Percentiles rank a stretch among this genome's conserved stretches.
phyloP scores from a whole-genome alignment of 2,113 vertebrate species.

The Sinosuthora webbiana region DNA sequence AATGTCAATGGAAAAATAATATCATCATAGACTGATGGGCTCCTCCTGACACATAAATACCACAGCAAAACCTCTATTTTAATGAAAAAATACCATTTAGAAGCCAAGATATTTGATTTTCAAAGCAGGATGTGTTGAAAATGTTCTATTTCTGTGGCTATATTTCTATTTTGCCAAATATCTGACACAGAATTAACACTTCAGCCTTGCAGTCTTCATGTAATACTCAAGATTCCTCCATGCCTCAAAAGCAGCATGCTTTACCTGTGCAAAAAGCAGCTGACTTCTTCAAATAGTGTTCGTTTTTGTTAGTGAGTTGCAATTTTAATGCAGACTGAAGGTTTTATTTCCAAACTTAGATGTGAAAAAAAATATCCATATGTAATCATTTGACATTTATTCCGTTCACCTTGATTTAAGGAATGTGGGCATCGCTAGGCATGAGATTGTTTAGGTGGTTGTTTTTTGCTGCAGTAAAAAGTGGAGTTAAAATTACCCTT shows the following conservation, averaged over 20 bases:
- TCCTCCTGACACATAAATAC: slow-evolving; percentile 52
- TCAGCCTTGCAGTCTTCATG: not conserved
- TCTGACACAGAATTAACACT: slow-evolving; percentile 10
- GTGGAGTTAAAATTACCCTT: not conserved
- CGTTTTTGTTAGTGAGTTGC: not conserved
- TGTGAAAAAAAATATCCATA: not conserved
- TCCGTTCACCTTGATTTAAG: not conserved
- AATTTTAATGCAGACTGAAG: not conserved
- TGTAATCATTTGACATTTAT: not conserved
- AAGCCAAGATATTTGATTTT: slow-evolving; percentile 39
- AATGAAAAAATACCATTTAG: slow-evolving; percentile 50
- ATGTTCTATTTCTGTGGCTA: not conserved
- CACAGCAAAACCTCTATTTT: slow-evolving; percentile 9
- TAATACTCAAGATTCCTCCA: not conserved
- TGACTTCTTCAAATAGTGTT: not conserved
- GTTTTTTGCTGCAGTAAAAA: not conserved
- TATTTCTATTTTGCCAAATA: slow-evolving; percentile 27
- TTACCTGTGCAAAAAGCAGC: not conserved
- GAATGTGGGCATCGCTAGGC: not conserved
- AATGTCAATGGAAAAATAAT: slow-evolving; percentile 39
- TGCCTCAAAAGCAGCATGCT: not conserved
- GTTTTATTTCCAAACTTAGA: not conserved
- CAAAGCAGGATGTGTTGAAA: slow-evolving; percentile 29
- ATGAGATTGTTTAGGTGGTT: not conserved
- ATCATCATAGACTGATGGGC: slow-evolving; percentile 9